Evolutionary conservation across 2,888 invertebrate species (phyloP), one percentile per base, ranked within the genome.

Genomic region (Coremacera marginata): DNA sequence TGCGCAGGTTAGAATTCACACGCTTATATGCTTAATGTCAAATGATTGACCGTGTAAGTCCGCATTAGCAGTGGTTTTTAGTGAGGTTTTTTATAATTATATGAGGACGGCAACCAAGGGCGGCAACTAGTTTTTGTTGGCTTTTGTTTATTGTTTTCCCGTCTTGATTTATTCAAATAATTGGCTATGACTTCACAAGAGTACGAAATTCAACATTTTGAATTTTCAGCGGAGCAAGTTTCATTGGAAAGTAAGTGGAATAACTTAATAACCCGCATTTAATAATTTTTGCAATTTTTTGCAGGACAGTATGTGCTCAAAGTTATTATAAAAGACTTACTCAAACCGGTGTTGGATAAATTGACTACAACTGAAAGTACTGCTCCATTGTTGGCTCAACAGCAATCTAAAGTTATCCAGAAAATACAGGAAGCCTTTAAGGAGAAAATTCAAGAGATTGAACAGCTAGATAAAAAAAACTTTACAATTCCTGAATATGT

Each of bases 181-280:
- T 8, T 37, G 7, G 37, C 3, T 37, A 37, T 37, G 37, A 37
- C 37, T 37, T n/a, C 62, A 2, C 22, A 74, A 37, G 34, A 52
- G 37, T 84, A 83, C 73, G 84, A 86, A 82, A 81, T 85, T 49
- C 85, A 85, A 74, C 83, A 84, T 78, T 86, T 85, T 73, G 81
- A 81, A 0, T 86, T 85, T 76, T 83, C 85, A 0, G 80, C 82
- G 0, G 83, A 84, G 65, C 83, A 86, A 78, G 76, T 83, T 55
- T 82, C 83, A 16, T 34, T 84, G 14, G 85, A 85, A 77, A 82
- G 86, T 86, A 81, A 80, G 81, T 57, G 2, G 25, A 71, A 34
- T 19, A 1, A n/a, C 11, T 25, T 14, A 9, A 9, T 27, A 22
- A 8, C 49, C 19, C 19, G n/a, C 31, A 60, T 1, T 5, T n/a